Evolutionary conservation across 2,797 vertebrate species (phyloP), one percentile per base, ranked within the genome.

Genomic region (Danio choprae): DNA sequence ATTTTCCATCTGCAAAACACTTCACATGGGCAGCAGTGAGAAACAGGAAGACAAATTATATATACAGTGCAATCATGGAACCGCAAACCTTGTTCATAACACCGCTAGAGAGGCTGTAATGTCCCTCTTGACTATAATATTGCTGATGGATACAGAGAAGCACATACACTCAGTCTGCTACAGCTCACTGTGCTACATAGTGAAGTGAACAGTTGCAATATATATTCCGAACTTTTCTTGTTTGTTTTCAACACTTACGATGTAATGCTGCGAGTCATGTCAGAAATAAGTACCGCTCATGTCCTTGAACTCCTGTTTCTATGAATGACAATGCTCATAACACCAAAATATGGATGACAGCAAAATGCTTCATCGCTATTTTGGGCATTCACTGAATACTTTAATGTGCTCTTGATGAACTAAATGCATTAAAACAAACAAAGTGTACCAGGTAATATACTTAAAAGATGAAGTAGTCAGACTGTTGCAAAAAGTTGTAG

Each of bases 41-140:
- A 72, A 58, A 70, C 50, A 46, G 41, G 55, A 59, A 36, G 9
- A 6, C 9, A 36, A 62, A 62, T 74, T 62, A 62, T 51, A 38
- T 10, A 50, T n/a, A 7, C 8, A 50, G 16, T 50, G 16, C 22
- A 40, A 40, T 62, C 22, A 18, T 7, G 6, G 70, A 53, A 70
- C 51, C 48, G 7, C 67, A 69, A 15, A 53, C 29, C 36, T 2
- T 5, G 4, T 18, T 38, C 16, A 3, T 7, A 70, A 70, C 10
- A 10, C 59, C 40, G 8, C 38, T n/a, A 63, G 40, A 62, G 4
- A 62, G 16, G 4, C 10, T 29, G 44, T 29, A 67, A 67, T 67
- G 11, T 8, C 13, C 9, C 46, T 48, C 46, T 29, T 29, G 46
- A 3, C 46, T 48, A 48, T 48, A 48, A 48, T 48, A 29, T 29